These are phyloP conservation scores for Agonum fuliginosum DNA, from an alignment of 2,888 invertebrate species.

Conservation along the genomic window DNA sequence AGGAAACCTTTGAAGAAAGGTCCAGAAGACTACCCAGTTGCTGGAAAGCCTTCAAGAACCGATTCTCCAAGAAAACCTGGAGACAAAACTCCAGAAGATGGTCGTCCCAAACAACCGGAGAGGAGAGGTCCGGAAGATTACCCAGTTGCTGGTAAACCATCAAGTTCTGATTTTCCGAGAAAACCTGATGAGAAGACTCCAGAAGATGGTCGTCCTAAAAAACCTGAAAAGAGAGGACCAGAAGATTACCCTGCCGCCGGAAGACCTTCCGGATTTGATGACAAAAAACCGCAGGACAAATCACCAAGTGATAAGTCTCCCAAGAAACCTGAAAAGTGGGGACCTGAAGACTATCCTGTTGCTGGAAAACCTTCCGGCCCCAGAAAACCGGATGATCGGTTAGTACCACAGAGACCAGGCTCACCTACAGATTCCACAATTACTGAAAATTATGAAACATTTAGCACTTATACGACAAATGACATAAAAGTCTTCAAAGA, in stretches of 20 bases:
- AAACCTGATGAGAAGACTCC: constrained; percentile 1
- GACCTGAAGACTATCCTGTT: constrained; percentile 3
- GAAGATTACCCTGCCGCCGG: not conserved
- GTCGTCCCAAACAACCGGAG: no score
- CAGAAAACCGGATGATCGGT: not conserved
- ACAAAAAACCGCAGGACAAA: not conserved
- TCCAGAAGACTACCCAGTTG: not conserved
- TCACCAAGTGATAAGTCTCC: not conserved
- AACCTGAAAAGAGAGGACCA: not conserved
- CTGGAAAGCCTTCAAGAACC: constrained; percentile 58
- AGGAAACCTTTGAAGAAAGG: not conserved
- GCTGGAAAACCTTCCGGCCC: constrained; percentile 8
- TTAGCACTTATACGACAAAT: constrained; percentile 4
- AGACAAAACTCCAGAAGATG: no score
- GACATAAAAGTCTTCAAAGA: constrained; percentile 38
- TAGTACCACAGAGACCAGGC: constrained; percentile 9
- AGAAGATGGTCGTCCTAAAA: no score
- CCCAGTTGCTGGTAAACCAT: no score
- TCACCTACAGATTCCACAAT: constrained; percentile 37
- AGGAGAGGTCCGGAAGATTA: no score
- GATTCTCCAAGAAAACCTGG: no score
- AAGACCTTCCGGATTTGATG: not conserved
- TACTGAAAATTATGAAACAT: constrained; percentile 35
- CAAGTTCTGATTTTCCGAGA: not conserved
- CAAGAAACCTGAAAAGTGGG: constrained; percentile 63